Evolutionary conservation across 53 echinoderm and acorn worm genomes (phyloP).

Genomic region (Hippasteria phrygiana): DNA sequence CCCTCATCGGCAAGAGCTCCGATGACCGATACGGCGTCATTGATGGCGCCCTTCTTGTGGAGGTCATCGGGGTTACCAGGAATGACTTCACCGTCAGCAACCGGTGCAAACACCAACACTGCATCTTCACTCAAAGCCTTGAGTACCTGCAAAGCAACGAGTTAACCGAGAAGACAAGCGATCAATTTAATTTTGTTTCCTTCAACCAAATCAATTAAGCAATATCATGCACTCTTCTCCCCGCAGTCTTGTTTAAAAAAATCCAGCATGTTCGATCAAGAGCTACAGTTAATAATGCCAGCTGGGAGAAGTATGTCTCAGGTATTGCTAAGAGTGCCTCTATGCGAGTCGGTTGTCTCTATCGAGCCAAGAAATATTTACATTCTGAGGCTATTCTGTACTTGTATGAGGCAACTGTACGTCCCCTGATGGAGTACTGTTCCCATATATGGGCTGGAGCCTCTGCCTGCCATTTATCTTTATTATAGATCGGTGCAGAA

Average conservation of each 20-base stretch:
- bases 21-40: slow-evolving; percentile 44
- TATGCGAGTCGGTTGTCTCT: too few species aligned
- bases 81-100: slow-evolving; percentile 47
- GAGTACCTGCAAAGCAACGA: background rate
- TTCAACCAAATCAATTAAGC: background rate
- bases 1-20: slow-evolving; percentile 52
- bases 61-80: slow-evolving; percentile 29
- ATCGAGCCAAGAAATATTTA: slow-evolving; percentile 66
- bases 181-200: slow-evolving; percentile 67
- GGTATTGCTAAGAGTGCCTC: too few species aligned
- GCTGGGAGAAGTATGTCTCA: too few species aligned
- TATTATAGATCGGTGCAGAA: too few species aligned
- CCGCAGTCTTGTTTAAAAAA: too few species aligned
- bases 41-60: slow-evolving; percentile 48
- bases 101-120: slow-evolving; percentile 9
- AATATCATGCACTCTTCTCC: background rate
- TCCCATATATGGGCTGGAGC: too few species aligned
- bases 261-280: too few species aligned
- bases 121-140: background rate
- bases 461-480: too few species aligned
- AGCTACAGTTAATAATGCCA: too few species aligned
- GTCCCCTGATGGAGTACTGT: too few species aligned
- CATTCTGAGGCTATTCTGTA: too few species aligned
- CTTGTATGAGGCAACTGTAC: too few species aligned
- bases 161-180: slow-evolving; percentile 34